phyloP scores from a whole-genome alignment of 2,888 invertebrate genomes.

The Spialia ferax region DNA sequence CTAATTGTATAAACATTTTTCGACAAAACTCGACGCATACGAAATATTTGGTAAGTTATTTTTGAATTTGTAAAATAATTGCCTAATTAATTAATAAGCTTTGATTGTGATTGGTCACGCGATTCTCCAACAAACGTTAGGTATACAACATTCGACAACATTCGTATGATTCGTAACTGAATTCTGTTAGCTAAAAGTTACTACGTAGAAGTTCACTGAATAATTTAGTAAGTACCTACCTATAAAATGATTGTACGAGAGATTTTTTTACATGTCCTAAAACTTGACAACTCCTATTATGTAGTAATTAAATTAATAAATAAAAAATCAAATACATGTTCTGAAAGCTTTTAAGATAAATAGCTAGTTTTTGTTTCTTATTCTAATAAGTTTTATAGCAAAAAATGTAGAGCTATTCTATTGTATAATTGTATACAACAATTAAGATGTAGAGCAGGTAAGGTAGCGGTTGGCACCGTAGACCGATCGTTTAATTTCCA shows the following conservation, averaged over 20 bases:
- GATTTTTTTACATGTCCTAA: too few relatives aligned
- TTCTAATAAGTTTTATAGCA: not conserved
- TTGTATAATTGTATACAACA: slow-evolving; percentile 15
- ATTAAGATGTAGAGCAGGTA: slow-evolving; percentile 35
- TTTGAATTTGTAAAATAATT: not conserved
- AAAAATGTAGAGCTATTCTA: slow-evolving; percentile 28
- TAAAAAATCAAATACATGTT: too few relatives aligned
- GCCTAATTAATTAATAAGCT: slow-evolving; percentile 17
- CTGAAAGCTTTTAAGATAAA: too few relatives aligned
- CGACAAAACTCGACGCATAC: not conserved
- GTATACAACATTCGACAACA: too few relatives aligned
- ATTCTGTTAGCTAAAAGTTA: too few relatives aligned
- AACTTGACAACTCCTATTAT: too few relatives aligned
- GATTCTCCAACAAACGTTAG: not conserved
- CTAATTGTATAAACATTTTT: too few relatives aligned
- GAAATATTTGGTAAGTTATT: slow-evolving; percentile 23
- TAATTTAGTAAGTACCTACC: too few relatives aligned
- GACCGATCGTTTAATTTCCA: slow-evolving; percentile 68
- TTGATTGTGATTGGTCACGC: slow-evolving; percentile 25
- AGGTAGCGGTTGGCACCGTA: slow-evolving; percentile 25
- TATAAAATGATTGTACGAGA: too few relatives aligned
- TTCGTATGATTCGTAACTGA: too few relatives aligned
- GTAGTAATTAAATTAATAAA: too few relatives aligned
- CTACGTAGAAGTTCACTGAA: too few relatives aligned
- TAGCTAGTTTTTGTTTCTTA: not conserved